Conservation (phyloP, 2,113 vertebrate species). For the Vireo altiloquus region DNA sequence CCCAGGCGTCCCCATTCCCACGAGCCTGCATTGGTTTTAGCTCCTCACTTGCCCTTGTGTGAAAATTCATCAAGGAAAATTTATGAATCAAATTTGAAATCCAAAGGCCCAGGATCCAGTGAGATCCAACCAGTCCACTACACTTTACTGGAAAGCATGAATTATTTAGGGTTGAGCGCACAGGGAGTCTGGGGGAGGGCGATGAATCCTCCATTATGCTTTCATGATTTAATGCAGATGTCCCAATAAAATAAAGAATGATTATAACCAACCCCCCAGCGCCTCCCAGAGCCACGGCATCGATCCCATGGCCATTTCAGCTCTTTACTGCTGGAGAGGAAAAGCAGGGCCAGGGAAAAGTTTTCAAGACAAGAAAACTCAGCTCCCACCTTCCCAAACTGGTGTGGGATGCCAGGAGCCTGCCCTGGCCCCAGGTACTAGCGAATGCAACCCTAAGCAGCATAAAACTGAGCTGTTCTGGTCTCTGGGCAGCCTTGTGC, state of each 20-base stretch:
- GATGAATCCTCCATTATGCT: constrained; percentile 56
- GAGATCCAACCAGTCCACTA: not conserved
- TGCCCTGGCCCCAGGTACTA: not conserved
- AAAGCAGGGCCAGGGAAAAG: not conserved
- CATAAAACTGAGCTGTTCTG: not conserved
- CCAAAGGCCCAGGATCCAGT: not conserved
- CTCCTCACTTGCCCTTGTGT: not conserved
- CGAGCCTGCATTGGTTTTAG: not conserved
- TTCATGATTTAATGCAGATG: constrained; percentile 69
- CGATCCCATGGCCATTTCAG: not conserved
- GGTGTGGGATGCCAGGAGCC: not conserved
- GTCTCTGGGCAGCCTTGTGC: not conserved
- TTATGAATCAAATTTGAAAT: not conserved
- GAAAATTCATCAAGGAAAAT: not conserved
- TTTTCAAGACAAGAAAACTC: not conserved
- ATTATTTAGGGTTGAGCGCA: constrained; percentile 61
- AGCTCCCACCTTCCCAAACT: fast-evolving
- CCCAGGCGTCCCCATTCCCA: too few relatives aligned
- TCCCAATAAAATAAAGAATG: constrained; percentile 65
- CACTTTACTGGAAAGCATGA: constrained; percentile 71
- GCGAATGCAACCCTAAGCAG: not conserved
- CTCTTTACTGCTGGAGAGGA: constrained; percentile 8
- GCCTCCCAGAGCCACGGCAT: not conserved
- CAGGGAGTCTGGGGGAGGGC: not conserved
- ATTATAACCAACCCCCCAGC: not conserved